Evolutionary conservation across 92 coral and sea anemone genomes (phyloP), one percentile per base, ranked within the genome.

Genomic region (Epizoanthus rinbou): DNA sequence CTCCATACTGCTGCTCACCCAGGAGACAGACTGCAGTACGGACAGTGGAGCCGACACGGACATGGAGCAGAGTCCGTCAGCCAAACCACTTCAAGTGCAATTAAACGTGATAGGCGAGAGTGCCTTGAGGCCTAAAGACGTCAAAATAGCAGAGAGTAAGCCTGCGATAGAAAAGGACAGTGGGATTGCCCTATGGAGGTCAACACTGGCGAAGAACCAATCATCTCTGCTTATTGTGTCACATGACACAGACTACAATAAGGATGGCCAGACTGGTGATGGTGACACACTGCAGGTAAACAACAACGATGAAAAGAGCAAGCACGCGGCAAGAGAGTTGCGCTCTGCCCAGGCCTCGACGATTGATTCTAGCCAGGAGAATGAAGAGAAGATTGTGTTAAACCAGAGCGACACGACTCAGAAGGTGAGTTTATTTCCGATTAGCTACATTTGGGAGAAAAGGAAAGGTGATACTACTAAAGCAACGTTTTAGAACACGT

Each of bases 21-120:
- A n/a, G 21, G 66, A 60, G 25, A 60, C 66, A 60, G 66, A 60
- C 66, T 60, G 66, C 25, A 60, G 66, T 18, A 18, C 66, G 33
- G 66, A 60, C 66, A 60, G 66, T 28, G 31, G 10, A 9, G 31
- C 66, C 4, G 66, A 60, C 22, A 60, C 25, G 23, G 25, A 17
- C 66, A 16, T 0, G 66, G 19, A 2, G 23, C 31, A 19, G 23
- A 10, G 0, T 21, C 19, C 23, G 2, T 18, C 33, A 2, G 21
- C 25, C 9, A 19, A 60, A 60, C 19, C 66, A 60, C 66, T 60
- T 19, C 22, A 8, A 24, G 23, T 3, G 1, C 66, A 60, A 24
- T 8, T 16, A 9, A 25, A 19, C 22, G n/a, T 8, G 25, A 60
- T 24, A 2, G 66, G 23, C 8, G 66, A 21, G 1, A 24, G 23